Evolutionary conservation across 2,888 invertebrate species (phyloP).

Genomic region (Drosophila percnosoma): DNA sequence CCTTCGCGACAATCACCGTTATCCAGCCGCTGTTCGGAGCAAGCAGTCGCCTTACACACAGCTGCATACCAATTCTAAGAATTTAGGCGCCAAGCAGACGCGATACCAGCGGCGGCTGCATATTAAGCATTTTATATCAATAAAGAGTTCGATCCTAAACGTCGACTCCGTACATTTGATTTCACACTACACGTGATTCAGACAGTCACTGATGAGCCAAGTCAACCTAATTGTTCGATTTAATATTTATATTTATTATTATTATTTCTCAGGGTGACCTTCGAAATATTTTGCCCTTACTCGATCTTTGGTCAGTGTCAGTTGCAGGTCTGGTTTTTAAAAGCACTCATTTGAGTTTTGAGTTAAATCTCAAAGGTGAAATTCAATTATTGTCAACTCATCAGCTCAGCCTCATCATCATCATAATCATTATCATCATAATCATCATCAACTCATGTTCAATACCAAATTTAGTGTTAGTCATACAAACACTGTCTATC

Average conservation of each 20-base stretch:
- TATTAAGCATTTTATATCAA: too few species aligned
- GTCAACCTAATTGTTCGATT: background rate
- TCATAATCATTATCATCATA: constrained; percentile 14
- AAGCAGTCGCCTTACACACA: too few species aligned
- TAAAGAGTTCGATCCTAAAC: too few species aligned
- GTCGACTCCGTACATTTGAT: too few species aligned
- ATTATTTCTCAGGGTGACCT: constrained; percentile 17
- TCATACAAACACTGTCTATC: constrained; percentile 47
- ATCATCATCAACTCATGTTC: constrained; percentile 35
- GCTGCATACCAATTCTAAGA: too few species aligned
- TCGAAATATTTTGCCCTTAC: constrained; percentile 13
- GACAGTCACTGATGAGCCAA: constrained; percentile 36
- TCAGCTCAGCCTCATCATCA: constrained; percentile 20
- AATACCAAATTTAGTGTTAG: constrained; percentile 64
- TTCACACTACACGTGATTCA: too few species aligned
- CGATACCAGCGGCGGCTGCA: too few species aligned
- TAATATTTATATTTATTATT: background rate
- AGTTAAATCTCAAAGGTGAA: constrained; percentile 59
- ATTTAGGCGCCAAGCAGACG: too few species aligned
- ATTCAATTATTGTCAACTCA: constrained; percentile 47
- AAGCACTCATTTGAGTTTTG: constrained; percentile 12
- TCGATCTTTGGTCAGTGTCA: constrained; percentile 21
- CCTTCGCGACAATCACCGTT: too few species aligned
- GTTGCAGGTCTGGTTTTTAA: constrained; percentile 34
- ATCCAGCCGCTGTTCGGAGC: too few species aligned